phyloP scores from a whole-genome alignment of 1,140 invertebrate species.

The Brachionus angularis region DNA sequence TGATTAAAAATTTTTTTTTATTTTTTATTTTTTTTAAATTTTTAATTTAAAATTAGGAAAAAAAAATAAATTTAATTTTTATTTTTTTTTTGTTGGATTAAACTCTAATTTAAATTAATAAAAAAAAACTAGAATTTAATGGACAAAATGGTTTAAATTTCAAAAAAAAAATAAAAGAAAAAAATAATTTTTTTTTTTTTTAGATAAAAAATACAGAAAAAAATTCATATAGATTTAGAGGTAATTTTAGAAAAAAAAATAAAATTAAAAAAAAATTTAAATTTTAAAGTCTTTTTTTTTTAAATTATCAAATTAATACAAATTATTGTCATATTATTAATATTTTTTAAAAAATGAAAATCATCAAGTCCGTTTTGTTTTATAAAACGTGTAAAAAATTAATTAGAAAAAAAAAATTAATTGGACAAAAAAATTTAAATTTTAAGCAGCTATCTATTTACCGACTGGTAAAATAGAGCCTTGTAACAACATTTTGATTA shows the following conservation, averaged over 20 bases:
- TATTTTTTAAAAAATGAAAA: neutral
- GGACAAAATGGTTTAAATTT: neutral
- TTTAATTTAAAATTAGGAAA: too few species aligned
- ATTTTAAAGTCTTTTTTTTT: slow-evolving; percentile 29
- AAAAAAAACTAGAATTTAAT: too few species aligned
- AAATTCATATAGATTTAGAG: too few species aligned
- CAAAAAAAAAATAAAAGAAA: neutral
- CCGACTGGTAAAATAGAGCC: slow-evolving; percentile 19
- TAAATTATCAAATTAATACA: slow-evolving; percentile 27
- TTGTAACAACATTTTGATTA: slow-evolving; percentile 25
- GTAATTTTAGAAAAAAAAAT: neutral
- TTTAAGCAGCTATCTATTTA: neutral
- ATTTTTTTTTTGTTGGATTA: too few species aligned
- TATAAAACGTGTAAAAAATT: neutral
- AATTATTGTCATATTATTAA: too few species aligned
- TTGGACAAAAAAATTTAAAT: too few species aligned
- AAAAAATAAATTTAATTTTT: too few species aligned
- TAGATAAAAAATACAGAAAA: slow-evolving; percentile 4
- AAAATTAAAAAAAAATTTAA: slow-evolving; percentile 9
- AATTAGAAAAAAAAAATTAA: neutral
- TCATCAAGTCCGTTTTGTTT: neutral
- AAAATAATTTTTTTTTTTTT: neutral
- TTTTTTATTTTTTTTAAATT: too few species aligned
- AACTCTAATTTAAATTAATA: too few species aligned
- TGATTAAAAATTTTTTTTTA: too few species aligned